Evolutionary conservation across 2,113 vertebrate genomes (phyloP).

Genomic region (Syngnathus typhle): DNA sequence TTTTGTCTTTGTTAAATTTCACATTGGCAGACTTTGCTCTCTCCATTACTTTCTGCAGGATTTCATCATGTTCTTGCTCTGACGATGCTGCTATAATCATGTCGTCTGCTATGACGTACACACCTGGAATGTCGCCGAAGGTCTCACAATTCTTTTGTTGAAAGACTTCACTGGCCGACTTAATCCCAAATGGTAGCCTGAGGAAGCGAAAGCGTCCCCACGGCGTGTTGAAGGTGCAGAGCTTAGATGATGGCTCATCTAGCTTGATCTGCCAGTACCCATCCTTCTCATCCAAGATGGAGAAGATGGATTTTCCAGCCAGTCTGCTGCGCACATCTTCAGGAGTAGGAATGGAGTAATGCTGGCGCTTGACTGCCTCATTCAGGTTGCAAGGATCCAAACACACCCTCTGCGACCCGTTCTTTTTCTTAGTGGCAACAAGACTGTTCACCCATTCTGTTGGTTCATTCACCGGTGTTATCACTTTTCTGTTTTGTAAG

Average conservation of each 20-base stretch:
- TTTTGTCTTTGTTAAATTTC: too few relatives aligned
- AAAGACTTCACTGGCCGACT: neutral
- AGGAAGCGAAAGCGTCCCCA: constrained; percentile 6
- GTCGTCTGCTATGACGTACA: too few relatives aligned
- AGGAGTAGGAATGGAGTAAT: neutral
- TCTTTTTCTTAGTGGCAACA: too few relatives aligned
- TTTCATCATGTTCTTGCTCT: too few relatives aligned
- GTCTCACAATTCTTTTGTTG: constrained; percentile 6
- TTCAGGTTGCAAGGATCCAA: neutral
- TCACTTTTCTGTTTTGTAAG: too few relatives aligned
- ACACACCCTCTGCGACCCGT: too few relatives aligned
- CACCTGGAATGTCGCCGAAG: too few relatives aligned
- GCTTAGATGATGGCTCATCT: neutral
- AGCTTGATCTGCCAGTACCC: neutral
- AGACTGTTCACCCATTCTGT: too few relatives aligned
- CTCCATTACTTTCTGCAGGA: too few relatives aligned
- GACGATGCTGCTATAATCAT: too few relatives aligned
- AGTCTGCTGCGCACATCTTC: neutral
- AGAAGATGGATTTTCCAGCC: neutral
- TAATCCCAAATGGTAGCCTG: neutral
- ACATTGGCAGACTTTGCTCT: too few relatives aligned
- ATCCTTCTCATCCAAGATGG: neutral
- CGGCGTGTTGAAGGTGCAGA: neutral
- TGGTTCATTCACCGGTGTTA: too few relatives aligned
- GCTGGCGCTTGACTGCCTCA: neutral